Percentiles rank a stretch among this genome's conserved stretches.
Evolutionary conservation across 2,888 invertebrate genomes (phyloP).

Genomic region (Eupithecia vulgata): DNA sequence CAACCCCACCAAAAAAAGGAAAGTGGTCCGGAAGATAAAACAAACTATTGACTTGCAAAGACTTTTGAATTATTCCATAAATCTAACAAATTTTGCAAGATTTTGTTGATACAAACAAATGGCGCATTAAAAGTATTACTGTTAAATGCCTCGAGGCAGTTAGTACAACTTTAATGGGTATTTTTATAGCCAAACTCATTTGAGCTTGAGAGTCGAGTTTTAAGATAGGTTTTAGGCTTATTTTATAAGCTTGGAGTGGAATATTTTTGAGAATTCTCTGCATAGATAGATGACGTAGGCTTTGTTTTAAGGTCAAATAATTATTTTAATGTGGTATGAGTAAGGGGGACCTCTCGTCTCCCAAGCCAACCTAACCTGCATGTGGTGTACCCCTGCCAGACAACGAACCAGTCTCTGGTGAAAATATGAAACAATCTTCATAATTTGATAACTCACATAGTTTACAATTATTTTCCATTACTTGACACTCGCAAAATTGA

Average conservation of each 20-base stretch:
- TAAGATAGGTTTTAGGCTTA: conserved; percentile 8
- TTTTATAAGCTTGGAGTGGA: conserved; percentile 16
- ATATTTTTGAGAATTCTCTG: conserved; percentile 5
- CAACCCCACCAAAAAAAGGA: no score
- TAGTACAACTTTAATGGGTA: conserved; percentile 32
- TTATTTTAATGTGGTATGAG: no score
- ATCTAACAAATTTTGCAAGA: conserved; percentile 1
- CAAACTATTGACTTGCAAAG: neutral
- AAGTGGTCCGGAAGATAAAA: no score
- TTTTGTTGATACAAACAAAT: conserved; percentile 17
- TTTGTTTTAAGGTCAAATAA: neutral
- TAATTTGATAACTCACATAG: no score
- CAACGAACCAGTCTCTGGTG: no score
- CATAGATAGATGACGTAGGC: neutral
- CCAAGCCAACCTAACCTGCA: no score
- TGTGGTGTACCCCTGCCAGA: no score
- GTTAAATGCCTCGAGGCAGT: conserved; percentile 26
- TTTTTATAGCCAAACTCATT: conserved; percentile 36
- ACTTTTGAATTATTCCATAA: neutral
- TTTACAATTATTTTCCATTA: no score
- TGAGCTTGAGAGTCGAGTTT: conserved; percentile 18
- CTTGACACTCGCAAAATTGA: no score
- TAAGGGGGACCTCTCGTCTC: no score
- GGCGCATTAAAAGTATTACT: conserved; percentile 5
- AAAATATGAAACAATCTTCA: no score